Conservation (phyloP, 2,797 vertebrate genomes). For the Cryptoblepharus egeriae region DNA sequence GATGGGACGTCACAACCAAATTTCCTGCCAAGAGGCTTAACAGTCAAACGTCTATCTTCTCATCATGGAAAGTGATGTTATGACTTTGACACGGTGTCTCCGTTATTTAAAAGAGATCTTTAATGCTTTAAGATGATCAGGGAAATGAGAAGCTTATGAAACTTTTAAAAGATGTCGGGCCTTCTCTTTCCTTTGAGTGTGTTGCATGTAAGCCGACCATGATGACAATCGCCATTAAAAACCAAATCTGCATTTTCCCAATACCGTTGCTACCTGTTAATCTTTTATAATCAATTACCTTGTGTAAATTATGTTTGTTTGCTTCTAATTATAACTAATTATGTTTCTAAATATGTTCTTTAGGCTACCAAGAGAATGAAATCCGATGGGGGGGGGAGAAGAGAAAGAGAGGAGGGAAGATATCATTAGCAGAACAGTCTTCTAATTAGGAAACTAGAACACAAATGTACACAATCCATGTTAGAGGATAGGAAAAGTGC, state of each 20-base stretch:
- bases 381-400: conserved; percentile 51
- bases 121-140: conserved; percentile 58
- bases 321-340: conserved; percentile 81
- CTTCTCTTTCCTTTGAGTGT: conserved; percentile 25
- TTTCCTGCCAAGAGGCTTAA: conserved; percentile 80
- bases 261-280: conserved; percentile 58
- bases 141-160: conserved; percentile 34
- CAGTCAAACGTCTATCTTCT: conserved; percentile 75
- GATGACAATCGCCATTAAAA: conserved; percentile 49
- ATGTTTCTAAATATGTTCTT: conserved; percentile 77
- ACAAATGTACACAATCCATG: conserved; percentile 57
- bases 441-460: conserved; percentile 73
- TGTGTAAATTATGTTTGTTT: conserved; percentile 75
- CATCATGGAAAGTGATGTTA: conserved; percentile 42
- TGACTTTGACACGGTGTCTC: conserved; percentile 62
- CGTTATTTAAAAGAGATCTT: conserved; percentile 54
- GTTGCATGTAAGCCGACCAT: conserved; percentile 24
- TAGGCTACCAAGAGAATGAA: conserved; percentile 73
- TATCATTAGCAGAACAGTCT: conserved; percentile 76
- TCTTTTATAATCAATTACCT: conserved; percentile 70
- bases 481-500: not conserved
- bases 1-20: conserved; percentile 80
- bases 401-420: conserved; percentile 61
- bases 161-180: conserved; percentile 52
- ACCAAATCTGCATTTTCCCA: conserved; percentile 35